Conservation (phyloP, 2,113 vertebrate species). For the Ailuropoda melanoleuca region DNA sequence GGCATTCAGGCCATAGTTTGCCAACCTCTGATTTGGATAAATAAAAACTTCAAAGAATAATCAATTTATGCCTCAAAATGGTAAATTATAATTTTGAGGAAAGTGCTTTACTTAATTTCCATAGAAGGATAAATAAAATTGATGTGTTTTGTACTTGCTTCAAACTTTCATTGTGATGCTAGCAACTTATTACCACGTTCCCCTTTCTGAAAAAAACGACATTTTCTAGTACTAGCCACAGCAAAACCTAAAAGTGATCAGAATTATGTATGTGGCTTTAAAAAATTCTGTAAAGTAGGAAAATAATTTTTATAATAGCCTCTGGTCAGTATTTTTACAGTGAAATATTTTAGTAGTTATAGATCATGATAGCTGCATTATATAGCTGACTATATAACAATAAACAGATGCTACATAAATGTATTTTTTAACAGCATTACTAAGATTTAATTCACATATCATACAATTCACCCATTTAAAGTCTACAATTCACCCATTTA, state of each 20-base stretch:
- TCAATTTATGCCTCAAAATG: not conserved
- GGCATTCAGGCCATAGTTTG: not conserved
- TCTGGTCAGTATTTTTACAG: not conserved
- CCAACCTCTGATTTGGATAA: not conserved
- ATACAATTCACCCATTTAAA: not conserved
- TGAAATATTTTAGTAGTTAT: not conserved
- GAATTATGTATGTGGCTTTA: not conserved
- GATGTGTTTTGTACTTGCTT: not conserved
- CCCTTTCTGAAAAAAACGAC: not conserved
- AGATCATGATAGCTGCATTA: not conserved
- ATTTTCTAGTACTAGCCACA: not conserved
- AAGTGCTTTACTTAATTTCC: not conserved
- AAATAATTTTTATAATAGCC: not conserved
- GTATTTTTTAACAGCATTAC: not conserved
- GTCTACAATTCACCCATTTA: not conserved
- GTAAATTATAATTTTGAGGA: constrained; percentile 8
- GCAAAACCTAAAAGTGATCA: not conserved
- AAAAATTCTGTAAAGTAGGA: not conserved
- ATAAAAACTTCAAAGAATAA: constrained; percentile 11
- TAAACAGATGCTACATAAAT: not conserved
- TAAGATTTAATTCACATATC: not conserved
- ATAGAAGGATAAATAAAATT: not conserved
- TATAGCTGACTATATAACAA: too few species aligned
- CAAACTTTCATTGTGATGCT: not conserved
- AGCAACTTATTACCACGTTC: not conserved